Conservation (phyloP, 2,797 vertebrate species). For the Schizopygopsis malacanthus region DNA sequence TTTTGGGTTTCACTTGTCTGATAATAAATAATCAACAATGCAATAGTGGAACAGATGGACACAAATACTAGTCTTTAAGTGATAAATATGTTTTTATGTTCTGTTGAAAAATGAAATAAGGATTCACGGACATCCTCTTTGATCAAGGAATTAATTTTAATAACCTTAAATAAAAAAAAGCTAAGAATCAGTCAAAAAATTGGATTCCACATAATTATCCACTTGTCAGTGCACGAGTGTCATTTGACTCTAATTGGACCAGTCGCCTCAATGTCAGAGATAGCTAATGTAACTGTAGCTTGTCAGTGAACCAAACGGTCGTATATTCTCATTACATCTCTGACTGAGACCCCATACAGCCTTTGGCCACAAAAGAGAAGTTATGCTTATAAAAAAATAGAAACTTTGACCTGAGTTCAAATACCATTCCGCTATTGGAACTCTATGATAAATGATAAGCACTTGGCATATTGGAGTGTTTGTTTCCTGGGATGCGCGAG, state of each 20-base stretch:
- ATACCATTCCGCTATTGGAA: conserved; percentile 29
- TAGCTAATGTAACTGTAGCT: conserved; percentile 19
- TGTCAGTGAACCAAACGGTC: conserved; percentile 45
- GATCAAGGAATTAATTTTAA: not conserved
- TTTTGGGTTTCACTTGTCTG: not conserved
- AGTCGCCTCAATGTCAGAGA: conserved; percentile 57
- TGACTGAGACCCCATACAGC: conserved; percentile 34
- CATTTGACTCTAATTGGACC: conserved; percentile 63
- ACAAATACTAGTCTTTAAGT: not conserved
- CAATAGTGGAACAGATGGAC: not conserved
- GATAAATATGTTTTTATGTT: not conserved
- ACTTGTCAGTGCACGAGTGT: conserved; percentile 60
- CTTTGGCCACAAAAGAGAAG: not conserved
- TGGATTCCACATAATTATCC: conserved; percentile 55
- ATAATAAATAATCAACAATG: not conserved
- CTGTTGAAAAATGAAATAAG: not conserved
- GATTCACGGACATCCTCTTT: not conserved
- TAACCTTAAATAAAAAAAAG: not conserved
- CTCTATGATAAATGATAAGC: conserved; percentile 47
- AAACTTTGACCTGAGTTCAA: conserved; percentile 32
- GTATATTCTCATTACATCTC: conserved; percentile 57
- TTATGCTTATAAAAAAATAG: not conserved
- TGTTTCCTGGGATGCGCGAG: conserved; percentile 35
- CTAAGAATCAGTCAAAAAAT: conserved; percentile 4
- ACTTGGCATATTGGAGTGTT: conserved; percentile 46